These are phyloP conservation scores for Gambusia yucatana DNA, from an alignment of 2,797 vertebrate species.

Conservation along the genomic window DNA sequence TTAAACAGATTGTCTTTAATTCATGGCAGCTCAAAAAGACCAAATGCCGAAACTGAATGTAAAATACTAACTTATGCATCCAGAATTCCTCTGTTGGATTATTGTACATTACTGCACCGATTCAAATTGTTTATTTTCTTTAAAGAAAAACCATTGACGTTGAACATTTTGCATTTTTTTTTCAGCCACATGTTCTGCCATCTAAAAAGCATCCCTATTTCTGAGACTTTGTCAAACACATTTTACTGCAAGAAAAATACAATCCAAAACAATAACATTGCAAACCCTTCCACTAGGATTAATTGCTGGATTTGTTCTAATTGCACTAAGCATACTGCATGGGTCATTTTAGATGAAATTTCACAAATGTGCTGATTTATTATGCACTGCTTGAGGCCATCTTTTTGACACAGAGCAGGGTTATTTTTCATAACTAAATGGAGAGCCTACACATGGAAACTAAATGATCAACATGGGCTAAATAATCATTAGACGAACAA, in stretches of 20 bases:
- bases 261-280: neutral
- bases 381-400: neutral
- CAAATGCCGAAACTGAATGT: neutral
- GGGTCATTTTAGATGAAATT: neutral
- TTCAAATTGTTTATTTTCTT: neutral
- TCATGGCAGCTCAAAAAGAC: neutral
- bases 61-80: neutral
- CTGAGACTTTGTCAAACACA: neutral
- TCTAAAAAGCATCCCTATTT: neutral
- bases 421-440: conserved; percentile 20
- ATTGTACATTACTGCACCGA: neutral
- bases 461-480: conserved; percentile 43
- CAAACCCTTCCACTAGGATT: neutral
- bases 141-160: neutral
- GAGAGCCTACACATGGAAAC: conserved; percentile 40
- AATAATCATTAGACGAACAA: conserved; percentile 52
- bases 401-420: neutral
- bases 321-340: neutral
- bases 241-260: neutral
- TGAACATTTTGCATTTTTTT: neutral
- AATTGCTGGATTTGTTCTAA: neutral
- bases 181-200: neutral
- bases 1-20: neutral
- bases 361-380: neutral
- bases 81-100: neutral